Evolutionary conservation across 2,797 vertebrate genomes (phyloP).

Genomic region (Huso huso): DNA sequence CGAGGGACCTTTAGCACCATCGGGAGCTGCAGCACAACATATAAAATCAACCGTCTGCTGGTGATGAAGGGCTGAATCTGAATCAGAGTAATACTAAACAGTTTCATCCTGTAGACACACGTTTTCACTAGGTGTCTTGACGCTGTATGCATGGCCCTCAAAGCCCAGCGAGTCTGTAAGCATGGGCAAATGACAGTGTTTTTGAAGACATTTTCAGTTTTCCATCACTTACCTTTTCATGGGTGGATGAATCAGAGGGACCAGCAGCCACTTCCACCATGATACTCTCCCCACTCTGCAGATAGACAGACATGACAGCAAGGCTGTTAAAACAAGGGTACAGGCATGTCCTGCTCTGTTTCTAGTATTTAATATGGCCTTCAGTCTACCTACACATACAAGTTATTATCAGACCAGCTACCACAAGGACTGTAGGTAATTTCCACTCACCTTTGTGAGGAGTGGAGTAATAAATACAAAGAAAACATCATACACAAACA

Average conservation of each 20-base stretch:
- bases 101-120: too few relatives aligned
- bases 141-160: too few relatives aligned
- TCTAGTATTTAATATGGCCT: not conserved
- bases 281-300: conserved; percentile 88
- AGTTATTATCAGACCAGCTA: not conserved
- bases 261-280: conserved; percentile 96
- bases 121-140: too few relatives aligned
- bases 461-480: conserved; percentile 92
- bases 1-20: conserved; percentile 95
- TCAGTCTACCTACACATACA: not conserved
- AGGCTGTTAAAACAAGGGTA: too few relatives aligned
- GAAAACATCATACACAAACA: conserved; percentile 92
- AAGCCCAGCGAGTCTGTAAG: too few relatives aligned
- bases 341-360: not conserved
- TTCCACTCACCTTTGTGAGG: conserved; percentile 73
- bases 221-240: conserved; percentile 74
- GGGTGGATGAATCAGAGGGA: conserved; percentile 73
- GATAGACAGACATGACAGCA: not conserved
- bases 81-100: too few relatives aligned
- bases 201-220: too few relatives aligned
- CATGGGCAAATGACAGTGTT: too few relatives aligned
- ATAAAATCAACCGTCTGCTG: not conserved
- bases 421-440: not conserved
- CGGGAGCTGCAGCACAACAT: conserved; percentile 66
- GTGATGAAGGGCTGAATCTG: too few relatives aligned